Base-by-base conservation (phyloP, 1,140 invertebrate genomes). In the Cyclina sinensis region DNA sequence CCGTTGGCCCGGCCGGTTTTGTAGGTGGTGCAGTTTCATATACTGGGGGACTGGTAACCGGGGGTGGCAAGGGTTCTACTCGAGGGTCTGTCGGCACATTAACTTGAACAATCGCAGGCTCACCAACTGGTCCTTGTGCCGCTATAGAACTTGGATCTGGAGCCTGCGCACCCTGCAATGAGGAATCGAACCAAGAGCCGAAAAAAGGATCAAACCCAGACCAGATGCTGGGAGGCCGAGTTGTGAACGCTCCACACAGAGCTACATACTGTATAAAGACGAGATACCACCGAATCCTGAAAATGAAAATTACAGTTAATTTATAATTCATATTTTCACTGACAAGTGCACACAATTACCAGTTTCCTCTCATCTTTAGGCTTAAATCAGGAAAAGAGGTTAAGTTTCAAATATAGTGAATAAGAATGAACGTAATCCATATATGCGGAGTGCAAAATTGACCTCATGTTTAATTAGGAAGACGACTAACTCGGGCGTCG, bases 181-280 rank as follows among this genome's bases (percentile, higher is more conserved):
- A 5, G 1, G n/a, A 27, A 46, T 78, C 48, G 43, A 43, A 78
- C 43, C 43, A 78, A 3, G 74, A 78, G 3, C 74, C 74, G 74
- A 54, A 54, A 37, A 78, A 48, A 9, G 74, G 74, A 54, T 46
- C 74, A 21, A 30, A 30, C 4, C 39, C 46, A 14, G 16, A 18
- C 37, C 43, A 74, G 5, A 35, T 3, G 18, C 18, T 35, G n/a
- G 74, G 48, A 18, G 30, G 21, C 16, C 32, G 74, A 35, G 74
- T 54, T 5, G 46, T 78, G 1, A 76, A 48, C 9, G 74, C 74
- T 35, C 48, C 74, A 32, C 74, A 57, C 46, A 78, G 74, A 78
- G 74, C 74, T 78, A 78, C 74, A 78, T 78, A 78, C 46, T 78
- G 74, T 51, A 78, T 35, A 37, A 54, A 54, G 4, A 51, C 74